Percentiles rank a stretch among this genome's conserved stretches.
These are phyloP conservation scores for Botia almorhae DNA, from an alignment of 2,797 vertebrate species.

Conservation along the genomic window DNA sequence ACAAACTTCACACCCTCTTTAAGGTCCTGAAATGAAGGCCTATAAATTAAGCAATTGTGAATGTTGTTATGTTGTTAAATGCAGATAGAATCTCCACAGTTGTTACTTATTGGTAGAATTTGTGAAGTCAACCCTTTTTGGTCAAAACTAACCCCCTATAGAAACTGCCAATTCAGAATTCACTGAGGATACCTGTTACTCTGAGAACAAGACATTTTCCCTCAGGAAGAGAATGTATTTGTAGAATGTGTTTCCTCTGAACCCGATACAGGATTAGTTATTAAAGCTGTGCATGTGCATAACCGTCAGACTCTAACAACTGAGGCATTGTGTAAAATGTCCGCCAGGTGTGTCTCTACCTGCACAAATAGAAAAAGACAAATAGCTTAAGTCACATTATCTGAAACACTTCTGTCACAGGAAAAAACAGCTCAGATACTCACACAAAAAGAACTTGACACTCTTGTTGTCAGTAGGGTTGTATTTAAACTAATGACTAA, in stretches of 20 bases:
- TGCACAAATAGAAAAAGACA: neutral
- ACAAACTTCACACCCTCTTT: conserved; percentile 11
- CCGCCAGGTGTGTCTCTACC: conserved; percentile 12
- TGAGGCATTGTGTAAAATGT: conserved; percentile 12
- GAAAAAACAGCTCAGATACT: conserved; percentile 7
- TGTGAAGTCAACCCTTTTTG: neutral
- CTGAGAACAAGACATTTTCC: neutral
- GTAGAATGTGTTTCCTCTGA: neutral
- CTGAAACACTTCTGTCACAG: conserved; percentile 18
- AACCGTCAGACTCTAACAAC: conserved; percentile 22
- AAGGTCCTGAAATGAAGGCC: conserved; percentile 17
- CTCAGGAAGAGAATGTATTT: neutral
- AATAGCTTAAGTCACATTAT: no score
- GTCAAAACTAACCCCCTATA: neutral
- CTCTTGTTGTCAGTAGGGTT: neutral
- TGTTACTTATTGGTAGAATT: neutral
- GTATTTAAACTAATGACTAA: neutral
- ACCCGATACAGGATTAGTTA: conserved; percentile 26
- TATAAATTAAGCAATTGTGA: neutral
- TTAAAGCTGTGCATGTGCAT: conserved; percentile 1
- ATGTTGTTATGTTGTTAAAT: neutral
- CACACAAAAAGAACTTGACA: neutral
- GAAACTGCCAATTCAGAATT: neutral
- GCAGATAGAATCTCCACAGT: neutral
- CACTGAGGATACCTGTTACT: neutral